Base-by-base conservation (phyloP, 2,797 vertebrate genomes). In the Sebastes diploproa region DNA sequence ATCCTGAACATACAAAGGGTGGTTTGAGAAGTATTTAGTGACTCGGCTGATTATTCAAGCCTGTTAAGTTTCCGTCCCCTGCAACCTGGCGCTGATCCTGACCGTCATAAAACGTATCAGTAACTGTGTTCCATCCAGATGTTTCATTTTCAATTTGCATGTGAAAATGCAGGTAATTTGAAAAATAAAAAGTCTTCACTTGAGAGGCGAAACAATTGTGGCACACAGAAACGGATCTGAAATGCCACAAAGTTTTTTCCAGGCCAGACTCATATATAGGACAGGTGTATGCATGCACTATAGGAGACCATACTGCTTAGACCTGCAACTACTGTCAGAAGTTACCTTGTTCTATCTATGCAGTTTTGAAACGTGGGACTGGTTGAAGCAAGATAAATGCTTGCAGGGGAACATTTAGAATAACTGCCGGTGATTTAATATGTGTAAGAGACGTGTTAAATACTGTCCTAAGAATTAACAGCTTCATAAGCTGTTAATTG, bases 401-500 rank as follows among this genome's bases (percentile, higher is more conserved):
- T 82, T 60, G 22, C 71, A 85, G 38, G 12, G 52, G 62, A 77
- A 75, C 61, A 66, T 77, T 80, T 42, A 78, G 20, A 89, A 32
- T 75, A 71, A 75, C 78, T 75, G 66, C 59, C 62, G 81, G 60
- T 60, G 63, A 86, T 86, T 81, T 71, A 75, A 75, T 58, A 69
- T 71, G 22, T 71, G 3, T 77, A 66, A 63, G 65, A 83, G 77
- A 80, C 30, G 55, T 81, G 64, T 88, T 81, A 86, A 72, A 68
- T 65, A 75, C 82, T 81, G 73, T 87, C 59, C 63, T 3, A 71
- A 72, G 71, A 86, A 87, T 85, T 75, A 82, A 22, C 70, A 80
- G 78, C 71, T 80, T 85, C 65, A 89, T 82, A 77, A 84, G 80
- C 86, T 78, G 67, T 83, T 88, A 89, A 89, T 84, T 89, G 83